Percentiles rank a stretch among this genome's conserved stretches.
These are phyloP conservation scores for Spilosoma lubricipeda DNA, from an alignment of 2,888 invertebrate genomes.

Conservation along the genomic window DNA sequence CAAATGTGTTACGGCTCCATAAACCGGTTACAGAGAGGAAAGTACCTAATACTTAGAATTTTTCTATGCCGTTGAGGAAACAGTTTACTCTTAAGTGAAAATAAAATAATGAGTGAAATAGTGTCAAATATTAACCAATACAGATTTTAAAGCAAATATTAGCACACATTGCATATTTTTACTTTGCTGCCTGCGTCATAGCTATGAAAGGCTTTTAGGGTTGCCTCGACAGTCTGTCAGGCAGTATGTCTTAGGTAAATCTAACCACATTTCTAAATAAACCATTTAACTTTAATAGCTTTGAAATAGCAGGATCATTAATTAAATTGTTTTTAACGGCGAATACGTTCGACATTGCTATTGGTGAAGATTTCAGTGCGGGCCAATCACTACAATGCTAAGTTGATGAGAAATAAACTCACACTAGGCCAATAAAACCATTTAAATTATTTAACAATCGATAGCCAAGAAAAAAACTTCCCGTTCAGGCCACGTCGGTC, in stretches of 20 bases:
- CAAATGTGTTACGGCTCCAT: constrained; percentile 28
- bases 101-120: constrained; percentile 9
- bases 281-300: background rate
- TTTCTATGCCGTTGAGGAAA: constrained; percentile 2
- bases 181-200: background rate
- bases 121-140: constrained; percentile 8
- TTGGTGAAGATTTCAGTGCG: too few species aligned
- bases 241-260: background rate
- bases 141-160: background rate
- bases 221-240: background rate
- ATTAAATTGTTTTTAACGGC: too few species aligned
- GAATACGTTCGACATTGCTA: too few species aligned
- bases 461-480: too few species aligned
- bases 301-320: background rate
- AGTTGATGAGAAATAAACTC: too few species aligned
- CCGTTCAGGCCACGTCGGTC: too few species aligned
- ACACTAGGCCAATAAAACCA: background rate
- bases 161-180: background rate
- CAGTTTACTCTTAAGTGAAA: constrained; percentile 2
- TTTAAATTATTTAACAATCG: background rate
- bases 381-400: too few species aligned
- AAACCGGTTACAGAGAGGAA: background rate
- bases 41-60: constrained; percentile 5
- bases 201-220: background rate
- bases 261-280: background rate